phyloP scores from a whole-genome alignment of 2,113 vertebrate species.

The Galbula dea region DNA sequence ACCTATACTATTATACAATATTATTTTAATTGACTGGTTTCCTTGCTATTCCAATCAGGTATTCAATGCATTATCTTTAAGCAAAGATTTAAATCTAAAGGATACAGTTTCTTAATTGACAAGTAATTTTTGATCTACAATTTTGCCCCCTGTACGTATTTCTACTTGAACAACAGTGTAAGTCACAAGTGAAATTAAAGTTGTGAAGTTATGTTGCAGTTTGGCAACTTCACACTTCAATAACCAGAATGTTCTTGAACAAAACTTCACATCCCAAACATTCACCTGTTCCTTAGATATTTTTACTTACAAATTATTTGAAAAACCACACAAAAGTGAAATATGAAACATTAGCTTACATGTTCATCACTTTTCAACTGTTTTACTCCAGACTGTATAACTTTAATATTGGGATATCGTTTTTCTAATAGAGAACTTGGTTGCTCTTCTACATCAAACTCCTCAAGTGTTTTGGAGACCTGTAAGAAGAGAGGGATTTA shows the following conservation, averaged over 20 bases:
- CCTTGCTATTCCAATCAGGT: background rate
- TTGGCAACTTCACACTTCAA: background rate
- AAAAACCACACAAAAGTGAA: background rate
- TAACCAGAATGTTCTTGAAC: background rate
- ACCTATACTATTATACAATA: background rate
- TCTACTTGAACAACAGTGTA: background rate
- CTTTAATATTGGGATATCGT: constrained; percentile 84
- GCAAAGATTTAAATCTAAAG: background rate
- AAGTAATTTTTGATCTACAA: background rate
- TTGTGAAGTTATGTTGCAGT: background rate
- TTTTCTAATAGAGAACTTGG: constrained; percentile 78
- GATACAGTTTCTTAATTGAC: background rate
- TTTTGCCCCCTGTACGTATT: background rate
- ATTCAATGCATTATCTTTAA: background rate
- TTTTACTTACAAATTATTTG: background rate
- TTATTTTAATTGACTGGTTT: background rate
- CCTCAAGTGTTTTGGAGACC: constrained; percentile 89
- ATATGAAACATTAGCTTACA: constrained; percentile 66
- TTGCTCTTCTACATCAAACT: constrained; percentile 91
- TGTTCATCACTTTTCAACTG: constrained; percentile 77
- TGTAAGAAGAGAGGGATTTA: constrained; percentile 31
- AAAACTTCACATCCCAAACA: background rate
- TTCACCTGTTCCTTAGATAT: background rate
- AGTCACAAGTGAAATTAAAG: background rate
- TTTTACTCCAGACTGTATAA: constrained; percentile 85